A percentile compares a stretch with the other conserved stretches of the same genome.
Evolutionary conservation across 2,113 vertebrate genomes (phyloP).

Genomic region (Corynorhinus townsendii): DNA sequence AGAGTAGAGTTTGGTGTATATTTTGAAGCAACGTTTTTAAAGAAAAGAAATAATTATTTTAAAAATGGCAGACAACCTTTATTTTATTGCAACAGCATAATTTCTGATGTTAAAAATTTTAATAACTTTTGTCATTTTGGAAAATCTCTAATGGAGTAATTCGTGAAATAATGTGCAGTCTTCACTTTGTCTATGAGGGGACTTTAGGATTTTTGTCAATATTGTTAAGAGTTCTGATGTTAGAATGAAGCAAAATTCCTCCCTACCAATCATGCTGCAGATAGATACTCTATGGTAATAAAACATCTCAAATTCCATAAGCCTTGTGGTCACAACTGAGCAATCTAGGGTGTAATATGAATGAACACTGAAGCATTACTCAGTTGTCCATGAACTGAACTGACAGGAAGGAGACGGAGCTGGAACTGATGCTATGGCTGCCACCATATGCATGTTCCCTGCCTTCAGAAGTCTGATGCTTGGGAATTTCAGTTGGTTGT

Average conservation of each 20-base stretch:
- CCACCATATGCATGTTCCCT: accelerated
- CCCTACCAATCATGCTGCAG: not conserved
- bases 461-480: not conserved
- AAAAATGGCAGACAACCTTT: not conserved
- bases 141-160: not conserved
- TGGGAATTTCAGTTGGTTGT: not conserved
- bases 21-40: not conserved
- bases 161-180: not conserved
- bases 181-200: not conserved
- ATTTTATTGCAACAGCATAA: not conserved
- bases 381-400: not conserved
- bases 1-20: not conserved
- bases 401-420: not conserved
- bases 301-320: not conserved
- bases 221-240: not conserved
- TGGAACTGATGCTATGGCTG: accelerated
- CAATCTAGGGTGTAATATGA: not conserved
- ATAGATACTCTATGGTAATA: not conserved
- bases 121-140: not conserved
- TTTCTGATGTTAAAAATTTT: not conserved
- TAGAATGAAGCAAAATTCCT: not conserved
- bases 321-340: not conserved
- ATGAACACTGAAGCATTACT: not conserved
- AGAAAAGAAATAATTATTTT: not conserved
- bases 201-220: not conserved